Base-by-base conservation (phyloP, 2,797 vertebrate genomes). In the Neosilurus hyrtlii region DNA sequence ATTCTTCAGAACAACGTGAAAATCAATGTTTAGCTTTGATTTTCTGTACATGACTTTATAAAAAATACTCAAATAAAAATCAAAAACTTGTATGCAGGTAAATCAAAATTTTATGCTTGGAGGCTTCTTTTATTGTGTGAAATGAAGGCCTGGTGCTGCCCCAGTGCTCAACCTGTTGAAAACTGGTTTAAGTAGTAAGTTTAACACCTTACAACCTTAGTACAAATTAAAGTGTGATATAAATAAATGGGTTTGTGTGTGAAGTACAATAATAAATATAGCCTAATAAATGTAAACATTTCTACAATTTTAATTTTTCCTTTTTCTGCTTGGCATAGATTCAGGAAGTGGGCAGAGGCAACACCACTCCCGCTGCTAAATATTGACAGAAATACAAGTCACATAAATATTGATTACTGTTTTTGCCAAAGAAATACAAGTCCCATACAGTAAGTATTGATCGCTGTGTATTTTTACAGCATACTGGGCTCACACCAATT, bases 331-430 rank as follows among this genome's bases (percentile, higher is more conserved):
- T 72, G 57, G 30, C 22, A 68, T 14, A 24, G 72, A 63, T 82
- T 49, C 22, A n/a, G 30, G 22, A 2, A n/a, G 4, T 35, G 71
- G 71, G 80, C 35, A 61, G 65, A 75, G 37, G 56, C 57, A 71
- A 62, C 67, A 62, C 26, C 57, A 56, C 76, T 74, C 52, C 15
- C 24, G 9, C 51, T 84, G 80, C 78, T 81, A 87, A 65, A 84
- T 77, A 82, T 84, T 12, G 77, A 88, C 62, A 79, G 82, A 88
- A 88, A 85, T 79, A 79, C 73, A 81, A 79, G 73, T 77, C 82
- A 61, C 78, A 88, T 87, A 88, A 88, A 89, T 86, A 89, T 88
- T 80, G 87, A 89, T 84, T 78, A 78, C 9, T 65, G 7, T 78
- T 78, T 78, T 43, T 43, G 43, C 43, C 43, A 43, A 43, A 43